Conservation (phyloP, 2,797 vertebrate genomes). For the Agapornis canus region DNA sequence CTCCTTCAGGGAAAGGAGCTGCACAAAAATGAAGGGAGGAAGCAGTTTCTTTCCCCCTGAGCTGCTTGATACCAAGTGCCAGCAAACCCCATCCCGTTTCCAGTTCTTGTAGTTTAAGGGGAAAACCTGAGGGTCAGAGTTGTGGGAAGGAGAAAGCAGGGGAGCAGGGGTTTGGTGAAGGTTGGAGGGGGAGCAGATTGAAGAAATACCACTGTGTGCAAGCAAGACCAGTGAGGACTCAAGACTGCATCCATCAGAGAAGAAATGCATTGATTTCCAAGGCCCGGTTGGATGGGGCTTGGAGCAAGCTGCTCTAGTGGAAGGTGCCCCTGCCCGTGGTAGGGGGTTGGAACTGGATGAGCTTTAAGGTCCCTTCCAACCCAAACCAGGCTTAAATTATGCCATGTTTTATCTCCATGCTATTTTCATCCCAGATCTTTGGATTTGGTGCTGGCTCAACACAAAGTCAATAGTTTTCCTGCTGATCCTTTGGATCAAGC, state of each 20-base stretch:
- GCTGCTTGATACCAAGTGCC: background rate
- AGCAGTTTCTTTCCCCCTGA: background rate
- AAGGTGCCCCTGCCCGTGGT: background rate
- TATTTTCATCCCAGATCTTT: background rate
- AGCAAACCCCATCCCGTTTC: background rate
- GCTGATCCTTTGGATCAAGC: background rate
- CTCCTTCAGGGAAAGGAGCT: background rate
- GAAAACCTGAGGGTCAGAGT: background rate
- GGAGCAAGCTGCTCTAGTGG: background rate
- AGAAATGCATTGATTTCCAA: background rate
- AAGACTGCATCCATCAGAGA: background rate
- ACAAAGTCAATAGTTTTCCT: background rate
- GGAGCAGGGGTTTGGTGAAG: background rate
- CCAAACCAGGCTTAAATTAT: background rate
- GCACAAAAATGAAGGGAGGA: background rate
- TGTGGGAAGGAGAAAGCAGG: background rate
- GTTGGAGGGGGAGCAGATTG: accelerated
- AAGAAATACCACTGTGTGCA: background rate
- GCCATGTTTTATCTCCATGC: background rate
- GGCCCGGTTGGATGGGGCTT: background rate
- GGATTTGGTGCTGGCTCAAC: background rate
- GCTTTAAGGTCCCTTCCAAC: background rate
- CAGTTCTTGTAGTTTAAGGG: background rate
- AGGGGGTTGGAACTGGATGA: background rate
- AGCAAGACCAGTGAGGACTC: background rate